Evolutionary conservation across 2,888 invertebrate species (phyloP).

Genomic region (Mythimna ferrago): DNA sequence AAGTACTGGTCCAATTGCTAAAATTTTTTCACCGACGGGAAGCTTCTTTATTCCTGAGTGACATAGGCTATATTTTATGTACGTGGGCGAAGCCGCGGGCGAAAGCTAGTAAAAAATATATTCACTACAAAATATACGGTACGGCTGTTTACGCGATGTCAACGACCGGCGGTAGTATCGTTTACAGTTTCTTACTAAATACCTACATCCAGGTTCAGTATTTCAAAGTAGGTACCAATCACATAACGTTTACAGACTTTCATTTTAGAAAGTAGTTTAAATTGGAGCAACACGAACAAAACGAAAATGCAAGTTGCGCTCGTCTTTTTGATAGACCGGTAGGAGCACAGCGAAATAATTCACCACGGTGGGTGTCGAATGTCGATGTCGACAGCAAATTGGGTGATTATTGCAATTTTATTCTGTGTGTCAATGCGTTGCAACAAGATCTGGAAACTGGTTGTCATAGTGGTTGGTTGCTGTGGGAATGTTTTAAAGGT

Average conservation of each 20-base stretch:
- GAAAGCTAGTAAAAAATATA: too few species aligned
- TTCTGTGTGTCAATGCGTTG: neutral
- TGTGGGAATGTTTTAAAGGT: too few species aligned
- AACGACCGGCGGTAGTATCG: neutral
- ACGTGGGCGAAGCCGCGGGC: too few species aligned
- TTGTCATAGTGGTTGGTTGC: neutral
- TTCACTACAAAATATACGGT: too few species aligned
- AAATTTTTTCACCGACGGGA: too few species aligned
- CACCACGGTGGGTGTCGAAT: neutral
- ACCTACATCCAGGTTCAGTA: neutral
- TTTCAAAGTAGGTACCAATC: conserved; percentile 26
- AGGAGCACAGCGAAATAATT: conserved; percentile 9
- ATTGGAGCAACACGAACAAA: conserved; percentile 45
- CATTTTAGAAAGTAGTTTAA: conserved; percentile 62
- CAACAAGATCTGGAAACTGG: neutral
- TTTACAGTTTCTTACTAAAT: neutral
- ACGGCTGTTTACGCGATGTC: neutral
- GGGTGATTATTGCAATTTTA: neutral
- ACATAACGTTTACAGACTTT: conserved; percentile 49
- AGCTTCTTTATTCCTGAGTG: too few species aligned
- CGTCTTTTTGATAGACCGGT: conserved; percentile 1
- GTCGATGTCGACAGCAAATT: conserved; percentile 15
- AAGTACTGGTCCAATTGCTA: too few species aligned
- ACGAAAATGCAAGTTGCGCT: conserved; percentile 49
- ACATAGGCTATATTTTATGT: too few species aligned